phyloP scores from a whole-genome alignment of 2,888 invertebrate species.

The Piscicola geometra region DNA sequence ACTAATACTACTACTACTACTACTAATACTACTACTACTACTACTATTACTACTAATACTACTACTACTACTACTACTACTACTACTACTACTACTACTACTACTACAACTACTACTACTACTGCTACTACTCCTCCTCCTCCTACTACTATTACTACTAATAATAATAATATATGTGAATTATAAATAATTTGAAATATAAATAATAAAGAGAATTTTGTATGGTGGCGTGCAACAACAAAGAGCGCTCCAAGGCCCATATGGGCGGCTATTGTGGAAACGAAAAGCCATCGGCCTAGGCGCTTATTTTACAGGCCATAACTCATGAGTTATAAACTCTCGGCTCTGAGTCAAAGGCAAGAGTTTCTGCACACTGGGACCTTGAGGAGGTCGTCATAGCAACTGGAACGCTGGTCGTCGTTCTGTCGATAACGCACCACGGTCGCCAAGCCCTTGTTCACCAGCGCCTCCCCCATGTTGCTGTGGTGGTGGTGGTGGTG shows the following conservation, averaged over 20 bases:
- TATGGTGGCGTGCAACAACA: too few species aligned
- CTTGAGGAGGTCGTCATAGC: slow-evolving; percentile 84
- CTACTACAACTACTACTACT: slow-evolving; percentile 26
- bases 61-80: slow-evolving; percentile 30
- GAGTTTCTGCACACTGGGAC: too few species aligned
- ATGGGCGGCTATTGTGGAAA: too few species aligned
- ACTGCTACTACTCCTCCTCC: slow-evolving; percentile 6
- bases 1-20: slow-evolving; percentile 30
- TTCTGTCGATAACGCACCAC: slow-evolving; percentile 90
- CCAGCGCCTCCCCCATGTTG: slow-evolving; percentile 88
- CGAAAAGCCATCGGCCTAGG: too few species aligned
- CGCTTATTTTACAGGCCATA: too few species aligned
- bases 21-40: slow-evolving; percentile 10
- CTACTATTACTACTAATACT: slow-evolving; percentile 23
- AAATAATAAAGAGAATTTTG: too few species aligned
- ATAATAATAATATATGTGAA: slow-evolving; percentile 16
- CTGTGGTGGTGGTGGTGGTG: slow-evolving; percentile 57
- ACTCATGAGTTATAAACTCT: too few species aligned
- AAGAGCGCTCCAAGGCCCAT: too few species aligned
- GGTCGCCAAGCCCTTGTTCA: slow-evolving; percentile 80
- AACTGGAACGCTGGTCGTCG: slow-evolving; percentile 88
- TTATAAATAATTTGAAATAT: too few species aligned
- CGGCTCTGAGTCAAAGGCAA: too few species aligned
- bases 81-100: slow-evolving; percentile 29
- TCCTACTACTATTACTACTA: slow-evolving; percentile 11